Evolutionary conservation across 2,888 invertebrate species (phyloP).

Genomic region (Nomada lathburiana): DNA sequence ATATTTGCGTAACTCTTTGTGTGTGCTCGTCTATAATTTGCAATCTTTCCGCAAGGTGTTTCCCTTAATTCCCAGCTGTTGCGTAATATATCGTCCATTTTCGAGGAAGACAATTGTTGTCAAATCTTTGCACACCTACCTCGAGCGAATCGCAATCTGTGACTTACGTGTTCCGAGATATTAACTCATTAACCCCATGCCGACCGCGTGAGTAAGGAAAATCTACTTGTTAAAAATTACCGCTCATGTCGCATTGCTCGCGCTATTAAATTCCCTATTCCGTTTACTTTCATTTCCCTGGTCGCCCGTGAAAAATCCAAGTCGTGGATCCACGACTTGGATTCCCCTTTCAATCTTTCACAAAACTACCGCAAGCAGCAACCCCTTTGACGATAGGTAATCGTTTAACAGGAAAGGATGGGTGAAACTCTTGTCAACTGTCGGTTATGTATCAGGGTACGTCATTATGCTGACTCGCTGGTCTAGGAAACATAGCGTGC

Average conservation of each 20-base stretch:
- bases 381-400: conserved; percentile 9
- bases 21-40: not conserved
- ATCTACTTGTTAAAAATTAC: no score
- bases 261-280: not conserved
- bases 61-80: no score
- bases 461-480: conserved; percentile 62
- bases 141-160: no score
- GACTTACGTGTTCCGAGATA: no score
- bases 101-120: no score
- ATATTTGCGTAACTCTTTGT: not conserved
- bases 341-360: not conserved
- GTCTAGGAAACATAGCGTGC: conserved; percentile 45
- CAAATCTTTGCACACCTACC: no score
- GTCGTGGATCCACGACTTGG: not conserved
- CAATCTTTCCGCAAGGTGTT: not conserved
- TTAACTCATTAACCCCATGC: no score
- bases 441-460: conserved; percentile 42
- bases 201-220: no score
- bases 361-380: not conserved
- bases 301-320: no score
- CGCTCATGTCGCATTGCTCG: no score
- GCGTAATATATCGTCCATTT: no score
- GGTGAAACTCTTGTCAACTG: conserved; percentile 40
- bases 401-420: conserved; percentile 8
- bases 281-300: no score